Percentiles rank a stretch among this genome's conserved stretches.
These are phyloP conservation scores for Myotis findleyi DNA, from an alignment of 2,797 vertebrate genomes.

Conservation along the genomic window DNA sequence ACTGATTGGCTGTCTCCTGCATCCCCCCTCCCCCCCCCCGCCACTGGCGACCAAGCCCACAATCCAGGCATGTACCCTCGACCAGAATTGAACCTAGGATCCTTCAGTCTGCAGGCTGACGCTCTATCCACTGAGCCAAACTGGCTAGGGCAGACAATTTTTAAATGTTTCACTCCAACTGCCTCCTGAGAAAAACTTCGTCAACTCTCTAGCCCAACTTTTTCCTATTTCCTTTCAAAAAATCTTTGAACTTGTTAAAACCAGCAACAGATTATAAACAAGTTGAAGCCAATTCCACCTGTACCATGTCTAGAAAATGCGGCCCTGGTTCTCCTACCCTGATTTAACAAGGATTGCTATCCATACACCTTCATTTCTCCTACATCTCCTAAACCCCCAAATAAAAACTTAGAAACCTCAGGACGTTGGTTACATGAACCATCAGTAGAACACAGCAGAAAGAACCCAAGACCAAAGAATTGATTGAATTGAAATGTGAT, in stretches of 20 bases:
- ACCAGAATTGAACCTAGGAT: no score
- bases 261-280: conserved; percentile 49
- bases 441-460: neutral
- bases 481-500: neutral
- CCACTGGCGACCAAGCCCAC: no score
- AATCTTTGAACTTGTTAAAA: conserved; percentile 55
- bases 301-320: neutral
- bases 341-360: neutral
- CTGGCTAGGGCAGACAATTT: neutral
- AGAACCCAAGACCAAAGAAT: neutral
- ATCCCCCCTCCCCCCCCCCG: no score
- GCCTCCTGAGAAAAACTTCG: conserved; percentile 10
- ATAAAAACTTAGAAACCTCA: conserved; percentile 24
- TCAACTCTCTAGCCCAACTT: neutral
- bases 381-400: neutral
- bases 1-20: no score
- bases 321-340: neutral
- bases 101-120: no score
- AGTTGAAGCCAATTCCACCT: conserved; percentile 5
- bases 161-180: conserved; percentile 3
- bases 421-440: neutral
- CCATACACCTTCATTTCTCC: neutral
- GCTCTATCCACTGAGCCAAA: no score
- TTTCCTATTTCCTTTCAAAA: conserved; percentile 43
- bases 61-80: no score